phyloP scores from a whole-genome alignment of 2,888 invertebrate genomes.

The Pyrgus malvae region DNA sequence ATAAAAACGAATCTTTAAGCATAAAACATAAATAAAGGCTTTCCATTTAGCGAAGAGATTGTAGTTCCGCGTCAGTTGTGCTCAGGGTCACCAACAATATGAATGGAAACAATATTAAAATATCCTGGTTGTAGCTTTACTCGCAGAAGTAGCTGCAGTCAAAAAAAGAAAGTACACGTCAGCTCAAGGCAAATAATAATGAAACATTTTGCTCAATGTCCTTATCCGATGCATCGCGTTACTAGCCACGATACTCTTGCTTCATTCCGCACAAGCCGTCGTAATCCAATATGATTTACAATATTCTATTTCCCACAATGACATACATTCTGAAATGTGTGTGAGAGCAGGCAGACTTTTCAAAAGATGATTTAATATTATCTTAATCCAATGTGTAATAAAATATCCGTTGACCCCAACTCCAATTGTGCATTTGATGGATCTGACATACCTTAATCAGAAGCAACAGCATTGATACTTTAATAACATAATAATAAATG shows the following conservation, averaged over 20 bases:
- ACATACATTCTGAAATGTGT: slow-evolving; percentile 35
- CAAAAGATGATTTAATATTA: background rate
- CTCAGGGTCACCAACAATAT: slow-evolving; percentile 61
- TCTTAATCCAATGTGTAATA: background rate
- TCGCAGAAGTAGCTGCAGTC: slow-evolving; percentile 8
- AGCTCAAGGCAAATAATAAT: slow-evolving; percentile 24
- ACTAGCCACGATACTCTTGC: slow-evolving; percentile 64
- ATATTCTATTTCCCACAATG: slow-evolving; percentile 59
- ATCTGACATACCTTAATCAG: background rate
- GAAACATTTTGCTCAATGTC: slow-evolving; percentile 27
- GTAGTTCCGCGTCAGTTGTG: slow-evolving; percentile 48
- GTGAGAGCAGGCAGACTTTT: slow-evolving; percentile 4
- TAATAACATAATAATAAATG: too few species aligned
- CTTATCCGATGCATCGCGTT: slow-evolving; percentile 47
- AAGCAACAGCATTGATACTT: too few species aligned
- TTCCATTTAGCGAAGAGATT: slow-evolving; percentile 57
- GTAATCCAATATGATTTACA: slow-evolving; percentile 60
- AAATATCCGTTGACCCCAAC: background rate
- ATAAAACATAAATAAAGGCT: slow-evolving; percentile 35
- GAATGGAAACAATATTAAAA: slow-evolving; percentile 43
- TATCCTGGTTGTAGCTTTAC: slow-evolving; percentile 35
- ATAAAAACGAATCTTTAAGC: slow-evolving; percentile 2
- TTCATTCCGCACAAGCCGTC: slow-evolving; percentile 40
- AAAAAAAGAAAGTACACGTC: slow-evolving; percentile 21
- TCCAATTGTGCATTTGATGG: background rate